Conservation (phyloP, 1,140 invertebrate genomes). For the Battus philenor region DNA sequence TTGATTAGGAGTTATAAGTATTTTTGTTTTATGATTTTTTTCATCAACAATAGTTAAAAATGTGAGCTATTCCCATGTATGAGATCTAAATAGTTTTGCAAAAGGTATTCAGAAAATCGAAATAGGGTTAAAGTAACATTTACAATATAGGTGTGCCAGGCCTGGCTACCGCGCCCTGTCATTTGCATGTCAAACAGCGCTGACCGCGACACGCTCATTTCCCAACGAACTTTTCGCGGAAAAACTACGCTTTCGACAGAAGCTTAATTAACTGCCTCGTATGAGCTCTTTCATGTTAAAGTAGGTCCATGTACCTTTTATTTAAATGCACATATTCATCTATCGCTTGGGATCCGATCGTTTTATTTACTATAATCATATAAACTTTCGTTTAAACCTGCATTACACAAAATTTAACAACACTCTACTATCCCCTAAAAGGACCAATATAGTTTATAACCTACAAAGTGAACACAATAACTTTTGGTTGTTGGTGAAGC, state of each 20-base stretch:
- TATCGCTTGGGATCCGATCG: too few relatives aligned
- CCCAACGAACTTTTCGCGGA: conserved; percentile 40
- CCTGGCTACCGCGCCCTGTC: conserved; percentile 25
- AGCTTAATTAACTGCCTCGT: conserved; percentile 26
- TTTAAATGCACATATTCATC: too few relatives aligned
- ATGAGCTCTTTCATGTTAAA: conserved; percentile 16
- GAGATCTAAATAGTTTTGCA: not conserved
- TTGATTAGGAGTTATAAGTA: too few relatives aligned
- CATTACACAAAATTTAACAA: too few relatives aligned
- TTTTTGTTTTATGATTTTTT: too few relatives aligned
- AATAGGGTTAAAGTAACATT: conserved; percentile 3
- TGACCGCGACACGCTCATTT: conserved; percentile 55
- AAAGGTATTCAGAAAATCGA: conserved; percentile 5
- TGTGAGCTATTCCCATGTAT: conserved; percentile 4
- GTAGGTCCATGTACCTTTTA: conserved; percentile 16
- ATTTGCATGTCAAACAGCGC: conserved; percentile 59
- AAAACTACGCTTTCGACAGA: conserved; percentile 29
- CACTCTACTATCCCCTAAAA: too few relatives aligned
- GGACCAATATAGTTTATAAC: too few relatives aligned
- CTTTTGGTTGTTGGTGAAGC: too few relatives aligned
- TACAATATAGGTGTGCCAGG: conserved; percentile 11
- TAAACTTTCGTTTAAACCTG: too few relatives aligned
- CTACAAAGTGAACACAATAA: too few relatives aligned
- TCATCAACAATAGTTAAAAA: too few relatives aligned
- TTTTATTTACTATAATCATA: too few relatives aligned